Conservation (phyloP, 2,888 invertebrate genomes). For the Leptodirus hochenwartii region DNA sequence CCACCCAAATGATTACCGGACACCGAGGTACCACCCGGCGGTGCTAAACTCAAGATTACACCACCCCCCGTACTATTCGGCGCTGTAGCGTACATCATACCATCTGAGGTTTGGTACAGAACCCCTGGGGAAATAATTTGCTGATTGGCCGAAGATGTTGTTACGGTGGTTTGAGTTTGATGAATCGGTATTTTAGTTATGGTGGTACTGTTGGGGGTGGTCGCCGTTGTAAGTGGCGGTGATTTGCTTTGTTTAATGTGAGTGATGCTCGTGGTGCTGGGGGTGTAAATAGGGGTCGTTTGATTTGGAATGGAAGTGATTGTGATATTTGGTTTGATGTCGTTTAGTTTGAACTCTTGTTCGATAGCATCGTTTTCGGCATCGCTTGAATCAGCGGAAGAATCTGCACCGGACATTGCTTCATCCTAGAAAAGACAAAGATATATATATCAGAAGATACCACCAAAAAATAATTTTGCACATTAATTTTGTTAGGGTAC, state of each 20-base stretch:
- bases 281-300: slow-evolving; percentile 1
- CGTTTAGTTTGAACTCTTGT: slow-evolving; percentile 16
- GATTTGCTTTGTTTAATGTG: slow-evolving; percentile 9
- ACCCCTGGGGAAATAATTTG: slow-evolving; percentile 18
- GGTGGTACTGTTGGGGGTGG: slow-evolving; percentile 9
- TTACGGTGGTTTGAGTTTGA: slow-evolving; percentile 6
- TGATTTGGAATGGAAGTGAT: slow-evolving; percentile 3
- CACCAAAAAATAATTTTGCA: too few species aligned
- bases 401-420: slow-evolving; percentile 25
- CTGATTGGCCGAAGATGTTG: slow-evolving; percentile 10
- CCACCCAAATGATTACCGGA: slow-evolving; percentile 7
- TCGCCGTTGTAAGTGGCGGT: slow-evolving; percentile 14
- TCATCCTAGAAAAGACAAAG: slow-evolving; percentile 23
- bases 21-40: slow-evolving; percentile 19
- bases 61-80: slow-evolving; percentile 29
- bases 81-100: slow-evolving; percentile 29
- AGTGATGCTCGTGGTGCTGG: slow-evolving; percentile 3
- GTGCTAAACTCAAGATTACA: slow-evolving; percentile 27
- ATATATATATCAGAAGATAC: too few species aligned
- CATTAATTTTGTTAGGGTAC: too few species aligned
- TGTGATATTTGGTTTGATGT: slow-evolving; percentile 8
- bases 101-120: slow-evolving; percentile 28
- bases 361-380: slow-evolving; percentile 19
- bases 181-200: slow-evolving; percentile 6
- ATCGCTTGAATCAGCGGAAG: slow-evolving; percentile 25